These are phyloP conservation scores for Dasyurus viverrinus DNA, from an alignment of 2,113 vertebrate genomes.

Conservation along the genomic window DNA sequence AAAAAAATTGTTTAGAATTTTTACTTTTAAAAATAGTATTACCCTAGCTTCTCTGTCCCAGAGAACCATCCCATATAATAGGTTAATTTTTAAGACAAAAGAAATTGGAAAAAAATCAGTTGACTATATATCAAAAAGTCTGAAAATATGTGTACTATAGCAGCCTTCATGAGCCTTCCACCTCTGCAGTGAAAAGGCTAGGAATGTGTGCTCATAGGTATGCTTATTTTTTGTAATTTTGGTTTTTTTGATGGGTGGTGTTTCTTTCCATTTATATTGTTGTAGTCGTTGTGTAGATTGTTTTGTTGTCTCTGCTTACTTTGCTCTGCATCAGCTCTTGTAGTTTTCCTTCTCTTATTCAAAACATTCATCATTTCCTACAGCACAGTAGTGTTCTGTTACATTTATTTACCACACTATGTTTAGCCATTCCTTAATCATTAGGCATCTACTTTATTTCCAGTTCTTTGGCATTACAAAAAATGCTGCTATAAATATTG, in stretches of 20 bases:
- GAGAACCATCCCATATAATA: neutral
- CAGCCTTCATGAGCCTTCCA: neutral
- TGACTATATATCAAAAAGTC: neutral
- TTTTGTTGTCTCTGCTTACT: neutral
- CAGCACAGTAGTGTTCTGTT: neutral
- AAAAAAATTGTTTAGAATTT: neutral
- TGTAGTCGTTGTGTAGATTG: neutral
- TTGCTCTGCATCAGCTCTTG: neutral
- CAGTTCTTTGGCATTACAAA: neutral
- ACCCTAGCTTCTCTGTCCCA: neutral
- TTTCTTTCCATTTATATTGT: neutral
- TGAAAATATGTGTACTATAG: neutral
- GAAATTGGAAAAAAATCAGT: neutral
- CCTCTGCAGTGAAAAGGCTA: neutral
- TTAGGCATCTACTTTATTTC: neutral
- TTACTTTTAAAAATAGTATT: neutral
- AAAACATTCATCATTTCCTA: neutral
- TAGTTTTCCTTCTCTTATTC: neutral
- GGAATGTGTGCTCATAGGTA: neutral
- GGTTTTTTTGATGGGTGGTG: neutral
- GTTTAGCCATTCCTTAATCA: neutral
- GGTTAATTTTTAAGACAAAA: neutral
- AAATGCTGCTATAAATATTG: neutral
- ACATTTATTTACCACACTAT: neutral
- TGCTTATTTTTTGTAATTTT: neutral